phyloP scores from a whole-genome alignment of 2,797 vertebrate species.

The Hippopotamyrus pictus region DNA sequence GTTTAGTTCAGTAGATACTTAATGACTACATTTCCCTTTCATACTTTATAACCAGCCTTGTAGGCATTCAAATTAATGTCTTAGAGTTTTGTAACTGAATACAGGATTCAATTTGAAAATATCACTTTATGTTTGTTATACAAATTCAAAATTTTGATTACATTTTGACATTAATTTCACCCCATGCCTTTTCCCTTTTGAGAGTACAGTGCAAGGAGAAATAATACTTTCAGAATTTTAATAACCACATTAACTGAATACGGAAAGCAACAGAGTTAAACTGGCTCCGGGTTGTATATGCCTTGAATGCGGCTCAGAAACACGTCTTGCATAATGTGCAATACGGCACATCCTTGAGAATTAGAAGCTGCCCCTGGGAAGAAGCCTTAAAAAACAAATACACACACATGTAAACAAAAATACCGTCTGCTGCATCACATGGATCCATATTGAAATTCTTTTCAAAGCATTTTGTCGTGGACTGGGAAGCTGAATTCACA shows the following conservation, averaged over 20 bases:
- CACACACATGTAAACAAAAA: not conserved
- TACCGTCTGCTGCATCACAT: not conserved
- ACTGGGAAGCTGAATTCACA: not conserved
- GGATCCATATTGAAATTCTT: not conserved
- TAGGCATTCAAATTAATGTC: not conserved
- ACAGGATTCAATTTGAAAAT: not conserved
- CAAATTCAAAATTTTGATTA: not conserved
- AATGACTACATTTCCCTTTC: not conserved
- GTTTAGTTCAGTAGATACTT: not conserved
- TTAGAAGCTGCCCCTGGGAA: not conserved
- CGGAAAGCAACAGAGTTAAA: not conserved
- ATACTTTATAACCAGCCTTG: not conserved
- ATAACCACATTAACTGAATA: not conserved
- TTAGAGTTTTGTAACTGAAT: not conserved
- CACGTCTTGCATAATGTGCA: not conserved
- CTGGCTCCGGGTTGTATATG: not conserved
- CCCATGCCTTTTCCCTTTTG: not conserved
- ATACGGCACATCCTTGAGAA: not conserved
- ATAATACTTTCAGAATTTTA: not conserved
- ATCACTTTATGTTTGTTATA: not conserved
- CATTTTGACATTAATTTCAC: not conserved
- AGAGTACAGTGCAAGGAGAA: not conserved
- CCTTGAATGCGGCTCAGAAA: not conserved
- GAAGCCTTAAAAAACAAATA: not conserved
- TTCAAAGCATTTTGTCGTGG: not conserved